Evolutionary conservation across 2,113 vertebrate species (phyloP).

Genomic region (Pycnonotus jocosus): DNA sequence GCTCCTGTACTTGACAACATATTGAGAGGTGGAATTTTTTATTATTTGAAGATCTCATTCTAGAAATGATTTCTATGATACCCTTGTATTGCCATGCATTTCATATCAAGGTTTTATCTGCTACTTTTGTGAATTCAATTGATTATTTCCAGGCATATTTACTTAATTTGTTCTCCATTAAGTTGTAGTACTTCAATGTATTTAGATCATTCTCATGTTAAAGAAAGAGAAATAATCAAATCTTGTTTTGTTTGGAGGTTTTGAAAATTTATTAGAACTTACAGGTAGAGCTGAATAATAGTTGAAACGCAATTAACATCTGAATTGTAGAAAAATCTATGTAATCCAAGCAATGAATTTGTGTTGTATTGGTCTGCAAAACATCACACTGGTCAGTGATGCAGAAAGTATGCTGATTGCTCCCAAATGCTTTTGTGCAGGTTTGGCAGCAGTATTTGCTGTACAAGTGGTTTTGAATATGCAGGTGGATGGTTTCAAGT

Average conservation of each 20-base stretch:
- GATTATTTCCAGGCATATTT: not conserved
- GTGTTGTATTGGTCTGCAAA: not conserved
- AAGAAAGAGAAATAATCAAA: not conserved
- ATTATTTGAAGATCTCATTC: not conserved
- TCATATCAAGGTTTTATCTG: not conserved
- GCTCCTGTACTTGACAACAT: not conserved
- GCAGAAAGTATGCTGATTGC: constrained; percentile 12
- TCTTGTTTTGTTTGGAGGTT: not conserved
- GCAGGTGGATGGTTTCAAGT: not conserved
- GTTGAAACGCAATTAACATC: not conserved
- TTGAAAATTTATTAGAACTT: not conserved
- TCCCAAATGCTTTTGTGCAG: not conserved
- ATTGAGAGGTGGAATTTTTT: not conserved
- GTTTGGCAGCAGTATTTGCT: not conserved
- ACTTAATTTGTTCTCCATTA: not conserved
- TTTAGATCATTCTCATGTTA: not conserved
- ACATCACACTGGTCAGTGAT: not conserved
- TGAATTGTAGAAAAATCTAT: not conserved
- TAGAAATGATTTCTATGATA: not conserved
- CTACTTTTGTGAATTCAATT: not conserved
- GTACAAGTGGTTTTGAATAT: not conserved
- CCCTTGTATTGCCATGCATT: not conserved
- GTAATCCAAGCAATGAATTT: not conserved
- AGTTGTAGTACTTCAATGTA: not conserved
- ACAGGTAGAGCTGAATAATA: not conserved